Conservation (phyloP, 2,888 invertebrate genomes). For the Corythucha ciliata region DNA sequence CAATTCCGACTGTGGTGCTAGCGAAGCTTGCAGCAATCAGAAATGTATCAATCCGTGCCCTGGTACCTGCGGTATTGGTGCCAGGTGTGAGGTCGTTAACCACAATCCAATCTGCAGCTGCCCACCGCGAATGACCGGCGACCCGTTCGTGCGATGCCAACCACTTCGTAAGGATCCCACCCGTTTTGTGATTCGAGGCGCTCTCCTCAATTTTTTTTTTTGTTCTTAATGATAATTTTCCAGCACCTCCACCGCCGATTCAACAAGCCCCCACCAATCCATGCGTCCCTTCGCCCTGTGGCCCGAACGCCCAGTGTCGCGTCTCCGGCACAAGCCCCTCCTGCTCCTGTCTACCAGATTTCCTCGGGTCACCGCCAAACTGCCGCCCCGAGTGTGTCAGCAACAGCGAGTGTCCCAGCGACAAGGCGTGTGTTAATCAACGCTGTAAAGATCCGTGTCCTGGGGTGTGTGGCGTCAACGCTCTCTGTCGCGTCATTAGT, state of each 20-base stretch:
- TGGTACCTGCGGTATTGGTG: conserved; percentile 65
- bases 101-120: conserved; percentile 58
- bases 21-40: conserved; percentile 59
- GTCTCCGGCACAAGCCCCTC: conserved; percentile 39
- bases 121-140: conserved; percentile 56
- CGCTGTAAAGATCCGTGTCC: conserved; percentile 42
- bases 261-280: conserved; percentile 47
- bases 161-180: conserved; percentile 50
- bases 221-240: conserved; percentile 31
- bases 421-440: conserved; percentile 41
- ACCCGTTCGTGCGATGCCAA: conserved; percentile 59
- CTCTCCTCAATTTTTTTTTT: neutral
- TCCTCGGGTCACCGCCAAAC: conserved; percentile 39
- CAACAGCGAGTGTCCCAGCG: conserved; percentile 39
- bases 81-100: conserved; percentile 64
- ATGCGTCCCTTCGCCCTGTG: conserved; percentile 61
- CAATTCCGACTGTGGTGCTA: conserved; percentile 59
- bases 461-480: conserved; percentile 38
- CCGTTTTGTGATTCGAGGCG: neutral
- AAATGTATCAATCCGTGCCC: conserved; percentile 72
- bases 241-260: conserved; percentile 36
- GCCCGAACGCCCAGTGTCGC: conserved; percentile 48
- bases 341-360: conserved; percentile 41
- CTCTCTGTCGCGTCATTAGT: conserved; percentile 41
- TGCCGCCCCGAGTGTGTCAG: conserved; percentile 39